Base-by-base conservation (phyloP, 2,113 vertebrate genomes). In the Leptobrachium leishanense region DNA sequence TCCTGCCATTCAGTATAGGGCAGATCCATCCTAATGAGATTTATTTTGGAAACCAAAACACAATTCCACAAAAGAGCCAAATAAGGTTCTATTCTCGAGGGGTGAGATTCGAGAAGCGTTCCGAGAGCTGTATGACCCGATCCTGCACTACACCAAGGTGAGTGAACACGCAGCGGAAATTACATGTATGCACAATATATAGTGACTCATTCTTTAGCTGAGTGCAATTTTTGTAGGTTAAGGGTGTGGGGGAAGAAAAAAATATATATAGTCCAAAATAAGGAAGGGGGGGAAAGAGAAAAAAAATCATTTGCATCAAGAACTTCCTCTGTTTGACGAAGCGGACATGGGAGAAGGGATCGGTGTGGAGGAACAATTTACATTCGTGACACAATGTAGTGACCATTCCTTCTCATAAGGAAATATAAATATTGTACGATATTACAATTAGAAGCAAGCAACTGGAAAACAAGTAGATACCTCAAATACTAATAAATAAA, bases 371-470 rank as follows among this genome's bases (percentile, higher is more conserved):
- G 42, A 10, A 62, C 77, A 57, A 64, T 62, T 59, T 68, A 81
- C 78, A 81, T 74, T 81, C 53, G 50, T 74, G 71, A 80, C 43
- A 74, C 50, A 50, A 62, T 64, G 65, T 68, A 67, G 78, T 74
- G 54, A 74, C 64, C 82, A 87, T 85, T 88, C 87, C 87, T 89
- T 85, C 87, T 88, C 88, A 89, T 68, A 53, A 91, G 91, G 87
- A 90, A 90, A 91, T 93, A 92, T 93, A 94, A 93, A 94, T 93
- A 94, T 91, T 91, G 91, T 85, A 89, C 88, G 91, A 89, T 91
- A 90, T 92, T 90, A 94, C 92, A 90, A 92, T 87, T 89, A 90
- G 90, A 93, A 88, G 87, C 90, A 88, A 91, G 90, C 87, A 2
- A 87, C 89, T 90, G 86, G 85, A 82, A 88, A 85, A 82, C 87